phyloP scores from a whole-genome alignment of 2,113 vertebrate species.

The Orthonyx spaldingii region DNA sequence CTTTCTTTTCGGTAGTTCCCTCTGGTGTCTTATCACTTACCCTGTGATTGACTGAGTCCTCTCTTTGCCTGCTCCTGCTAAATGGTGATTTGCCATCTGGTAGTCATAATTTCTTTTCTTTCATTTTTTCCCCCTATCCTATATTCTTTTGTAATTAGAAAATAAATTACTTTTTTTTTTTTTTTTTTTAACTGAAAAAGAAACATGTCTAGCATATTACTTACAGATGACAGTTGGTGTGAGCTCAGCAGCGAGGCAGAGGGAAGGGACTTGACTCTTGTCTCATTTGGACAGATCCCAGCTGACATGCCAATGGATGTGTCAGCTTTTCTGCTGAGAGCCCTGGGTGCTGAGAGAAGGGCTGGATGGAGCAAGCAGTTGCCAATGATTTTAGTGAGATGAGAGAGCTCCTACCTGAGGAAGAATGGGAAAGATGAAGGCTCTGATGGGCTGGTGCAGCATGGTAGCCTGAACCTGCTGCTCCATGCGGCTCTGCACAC shows the following conservation, averaged over 20 bases:
- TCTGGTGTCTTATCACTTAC: slow-evolving; percentile 69
- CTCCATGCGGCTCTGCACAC: neutral
- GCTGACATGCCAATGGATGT: neutral
- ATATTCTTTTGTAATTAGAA: slow-evolving; percentile 76
- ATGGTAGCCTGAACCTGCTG: neutral
- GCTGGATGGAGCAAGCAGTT: neutral
- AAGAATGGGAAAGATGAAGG: neutral
- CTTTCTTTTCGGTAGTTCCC: slow-evolving; percentile 62
- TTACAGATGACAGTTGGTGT: slow-evolving; percentile 48
- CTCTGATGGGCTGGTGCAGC: neutral
- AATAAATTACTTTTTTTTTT: slow-evolving; percentile 74
- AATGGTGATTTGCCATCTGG: slow-evolving; percentile 60
- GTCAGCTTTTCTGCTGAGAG: neutral
- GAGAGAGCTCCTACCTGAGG: neutral
- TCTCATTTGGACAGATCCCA: neutral
- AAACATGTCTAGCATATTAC: slow-evolving; percentile 60
- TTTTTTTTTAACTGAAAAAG: neutral
- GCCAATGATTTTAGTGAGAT: neutral
- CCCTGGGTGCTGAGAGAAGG: neutral
- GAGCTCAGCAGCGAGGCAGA: neutral
- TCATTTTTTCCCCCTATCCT: slow-evolving; percentile 7
- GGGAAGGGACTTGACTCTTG: neutral
- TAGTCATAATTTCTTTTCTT: slow-evolving; percentile 69
- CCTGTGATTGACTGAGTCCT: slow-evolving; percentile 62
- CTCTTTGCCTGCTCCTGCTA: slow-evolving; percentile 46